Base-by-base conservation (phyloP, 2,797 vertebrate genomes). In the Brotula barbata region DNA sequence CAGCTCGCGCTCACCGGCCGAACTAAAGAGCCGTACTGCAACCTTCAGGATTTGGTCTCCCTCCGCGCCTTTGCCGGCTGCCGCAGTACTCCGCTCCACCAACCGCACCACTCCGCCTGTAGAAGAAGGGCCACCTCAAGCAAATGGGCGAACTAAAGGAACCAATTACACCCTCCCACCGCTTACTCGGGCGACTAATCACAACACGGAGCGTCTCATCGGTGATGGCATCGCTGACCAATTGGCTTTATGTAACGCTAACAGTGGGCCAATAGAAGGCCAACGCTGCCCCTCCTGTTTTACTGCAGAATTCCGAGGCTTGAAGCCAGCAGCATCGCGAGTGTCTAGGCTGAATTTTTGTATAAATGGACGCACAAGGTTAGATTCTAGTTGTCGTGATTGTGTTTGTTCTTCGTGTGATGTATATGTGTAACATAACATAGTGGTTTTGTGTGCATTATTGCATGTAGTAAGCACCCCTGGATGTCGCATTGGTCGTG, bases 291-390 rank as follows among this genome's bases (percentile, higher is more conserved):
- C 87, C 90, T 85, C 88, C 90, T 81, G 78, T 71, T 80, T 87
- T 87, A 90, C 88, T 89, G 90, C 90, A 90, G 90, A 89, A 81
- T 75, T 85, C 84, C 77, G 62, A 82, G 80, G 76, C 80, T 83
- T 59, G 65, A 76, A 69, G 68, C 78, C 73, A 79, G 71, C 74
- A 77, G 69, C 82, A 56, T 72, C 85, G 74, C 58, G 73, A 80
- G 59, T 78, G 55, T 82, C 75, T 84, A 80, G 65, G 65, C 84
- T 77, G 80, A 80, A 20, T 64, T 73, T 75, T 77, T 78, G 58
- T 83, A 56, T 40, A 85, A 84, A 88, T 84, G 86, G 84, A 85
- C 82, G 85, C 65, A 79, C 81, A 88, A 88, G 89, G 87, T 90
- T 89, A 85, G 83, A 86, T 55, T 64, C 43, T 71, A 80, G 77